Evolutionary conservation across 2,797 vertebrate genomes (phyloP).

Genomic region (Coregonus ussuriensis): DNA sequence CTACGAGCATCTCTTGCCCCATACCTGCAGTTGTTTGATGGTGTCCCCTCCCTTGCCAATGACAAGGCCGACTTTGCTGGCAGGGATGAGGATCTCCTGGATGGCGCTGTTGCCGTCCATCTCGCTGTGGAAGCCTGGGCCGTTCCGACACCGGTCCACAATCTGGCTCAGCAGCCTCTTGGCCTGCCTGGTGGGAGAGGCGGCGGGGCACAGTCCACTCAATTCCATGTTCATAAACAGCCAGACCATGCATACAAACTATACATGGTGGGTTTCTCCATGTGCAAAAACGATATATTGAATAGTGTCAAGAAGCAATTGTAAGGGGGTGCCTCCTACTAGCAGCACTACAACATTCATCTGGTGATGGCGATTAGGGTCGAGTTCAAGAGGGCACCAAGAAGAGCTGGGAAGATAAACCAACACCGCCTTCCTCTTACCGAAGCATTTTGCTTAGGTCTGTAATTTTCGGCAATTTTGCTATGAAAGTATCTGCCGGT

Average conservation of each 20-base stretch:
- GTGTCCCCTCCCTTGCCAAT: slow-evolving; percentile 99
- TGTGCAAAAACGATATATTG: not conserved
- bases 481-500: no score
- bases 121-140: slow-evolving; percentile 92
- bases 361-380: not conserved
- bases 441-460: no score
- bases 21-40: slow-evolving; percentile 96
- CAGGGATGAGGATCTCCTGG: slow-evolving; percentile 96
- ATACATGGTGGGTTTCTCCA: not conserved
- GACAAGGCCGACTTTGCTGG: slow-evolving; percentile 97
- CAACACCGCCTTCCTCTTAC: no score
- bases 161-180: slow-evolving; percentile 95
- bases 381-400: not conserved
- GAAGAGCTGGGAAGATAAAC: not conserved
- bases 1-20: not conserved
- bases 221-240: not conserved
- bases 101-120: slow-evolving; percentile 90
- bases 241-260: not conserved
- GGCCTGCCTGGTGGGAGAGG: slow-evolving; percentile 83
- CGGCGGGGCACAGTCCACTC: not conserved
- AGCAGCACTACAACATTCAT: not conserved
- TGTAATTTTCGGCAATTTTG: no score
- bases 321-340: no score
- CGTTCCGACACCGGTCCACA: slow-evolving; percentile 97
- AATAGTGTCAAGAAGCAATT: not conserved